These are phyloP conservation scores for Promerops cafer DNA, from an alignment of 2,113 vertebrate genomes.

Conservation along the genomic window DNA sequence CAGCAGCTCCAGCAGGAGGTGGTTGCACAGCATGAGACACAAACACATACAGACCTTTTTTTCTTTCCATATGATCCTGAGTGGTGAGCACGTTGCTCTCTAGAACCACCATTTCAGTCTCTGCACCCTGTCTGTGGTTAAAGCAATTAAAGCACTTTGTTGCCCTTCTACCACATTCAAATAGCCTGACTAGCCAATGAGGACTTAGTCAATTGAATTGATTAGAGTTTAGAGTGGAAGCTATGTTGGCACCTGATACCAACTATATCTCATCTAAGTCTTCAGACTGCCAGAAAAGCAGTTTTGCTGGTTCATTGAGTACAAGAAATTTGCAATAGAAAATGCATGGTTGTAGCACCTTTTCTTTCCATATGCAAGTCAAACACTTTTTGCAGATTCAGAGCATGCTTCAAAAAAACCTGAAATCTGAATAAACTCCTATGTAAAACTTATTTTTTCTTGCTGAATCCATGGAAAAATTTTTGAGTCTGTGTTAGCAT, in stretches of 20 bases:
- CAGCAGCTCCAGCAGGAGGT: background rate
- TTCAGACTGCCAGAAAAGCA: background rate
- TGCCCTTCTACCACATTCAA: background rate
- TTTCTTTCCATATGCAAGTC: background rate
- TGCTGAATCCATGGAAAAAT: background rate
- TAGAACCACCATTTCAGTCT: background rate
- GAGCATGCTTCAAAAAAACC: background rate
- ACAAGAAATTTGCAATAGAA: background rate
- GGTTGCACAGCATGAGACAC: background rate
- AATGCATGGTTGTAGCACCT: background rate
- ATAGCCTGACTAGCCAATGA: background rate
- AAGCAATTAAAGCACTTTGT: background rate
- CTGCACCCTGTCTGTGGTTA: background rate
- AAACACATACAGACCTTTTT: accelerated
- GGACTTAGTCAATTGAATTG: background rate
- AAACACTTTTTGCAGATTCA: background rate
- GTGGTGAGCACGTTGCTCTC: background rate
- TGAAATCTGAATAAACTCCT: background rate
- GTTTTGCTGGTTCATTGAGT: background rate
- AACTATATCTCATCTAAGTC: background rate
- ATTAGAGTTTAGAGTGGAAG: background rate
- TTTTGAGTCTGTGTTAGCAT: background rate
- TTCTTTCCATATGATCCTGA: background rate
- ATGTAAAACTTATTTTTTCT: background rate
- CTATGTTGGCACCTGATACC: background rate